Evolutionary conservation across 2,113 vertebrate genomes (phyloP), one percentile per base, ranked within the genome.

Genomic region (Brachypteracias leptosomus): DNA sequence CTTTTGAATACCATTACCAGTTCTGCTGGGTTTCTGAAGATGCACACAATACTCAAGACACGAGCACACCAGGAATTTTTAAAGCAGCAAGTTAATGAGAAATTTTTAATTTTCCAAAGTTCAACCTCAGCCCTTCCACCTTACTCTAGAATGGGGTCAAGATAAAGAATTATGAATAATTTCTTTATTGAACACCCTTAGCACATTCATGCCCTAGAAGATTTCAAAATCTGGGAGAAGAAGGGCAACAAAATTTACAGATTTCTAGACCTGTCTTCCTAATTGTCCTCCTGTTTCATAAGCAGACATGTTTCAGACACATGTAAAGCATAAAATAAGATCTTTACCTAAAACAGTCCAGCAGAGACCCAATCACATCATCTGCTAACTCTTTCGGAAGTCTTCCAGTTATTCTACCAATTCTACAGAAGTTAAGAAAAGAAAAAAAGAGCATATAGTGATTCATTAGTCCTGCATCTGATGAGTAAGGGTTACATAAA

Each of bases 341-440:
- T 25, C 85, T 79, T 74, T 96, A 99, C 99, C 99, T 99, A 94
- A 99, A 99, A 85, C 99, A 99, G 44, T 99, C 99, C 95, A 99
- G 90, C 47, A 99, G 98, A 66, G 99, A 99, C 55, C 98, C 99
- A 33, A 99, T 99, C 89, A 99, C 99, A 1, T 99, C 99, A 81
- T 99, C 99, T 35, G 99, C 99, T 95, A 99, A 97, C 90, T 99
- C 99, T 95, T 97, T 98, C 61, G 99, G 99, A 59, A 99, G 98
- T 88, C 99, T 98, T 71, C 99, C 99, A 24, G 99, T 99, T 94
- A 99, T 98, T 93, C 99, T 97, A 31, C 99, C 99, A 63, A 99
- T 98, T 42, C 99, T 99, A 95, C 9, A 95, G 65, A 85, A 75
- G 18, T 47, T 31, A 46, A 52, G 73, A 44, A 9, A 3, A 68